Evolutionary conservation across 1,140 invertebrate genomes (phyloP).

Genomic region (Whitmania pigra): DNA sequence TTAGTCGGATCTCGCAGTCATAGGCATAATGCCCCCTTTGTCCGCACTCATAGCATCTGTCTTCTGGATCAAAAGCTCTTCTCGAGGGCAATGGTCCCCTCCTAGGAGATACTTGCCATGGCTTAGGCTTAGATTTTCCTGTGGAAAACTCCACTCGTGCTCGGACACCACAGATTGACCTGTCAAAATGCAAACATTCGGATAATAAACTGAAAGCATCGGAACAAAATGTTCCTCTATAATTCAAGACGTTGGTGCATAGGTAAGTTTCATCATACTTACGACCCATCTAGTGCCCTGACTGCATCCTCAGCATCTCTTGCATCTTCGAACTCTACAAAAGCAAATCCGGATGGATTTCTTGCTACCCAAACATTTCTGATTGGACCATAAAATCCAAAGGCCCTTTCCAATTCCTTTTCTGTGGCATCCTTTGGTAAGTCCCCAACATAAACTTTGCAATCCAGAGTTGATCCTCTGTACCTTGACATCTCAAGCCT

Average conservation of each 20-base stretch:
- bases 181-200: slow-evolving; percentile 29
- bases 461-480: slow-evolving; percentile 51
- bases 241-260: too few species aligned
- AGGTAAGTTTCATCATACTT: slow-evolving; percentile 20
- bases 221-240: too few species aligned
- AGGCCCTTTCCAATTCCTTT: slow-evolving; percentile 56
- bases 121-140: slow-evolving; percentile 50
- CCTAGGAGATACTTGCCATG: slow-evolving; percentile 31
- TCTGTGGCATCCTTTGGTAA: slow-evolving; percentile 46
- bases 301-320: slow-evolving; percentile 87
- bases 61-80: slow-evolving; percentile 57
- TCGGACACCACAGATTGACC: slow-evolving; percentile 70
- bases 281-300: slow-evolving; percentile 74
- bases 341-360: slow-evolving; percentile 73
- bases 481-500: slow-evolving; percentile 20
- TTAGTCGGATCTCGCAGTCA: slow-evolving; percentile 51
- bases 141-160: slow-evolving; percentile 85
- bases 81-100: slow-evolving; percentile 37
- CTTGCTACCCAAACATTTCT: slow-evolving; percentile 87
- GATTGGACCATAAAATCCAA: slow-evolving; percentile 82
- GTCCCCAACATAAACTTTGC: slow-evolving; percentile 93
- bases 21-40: slow-evolving; percentile 78
- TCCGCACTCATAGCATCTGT: slow-evolving; percentile 82
- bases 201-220: too few species aligned
- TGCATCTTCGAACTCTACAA: slow-evolving; percentile 87